Evolutionary conservation across 2,888 invertebrate species (phyloP), one percentile per base, ranked within the genome.

Genomic region (Sminthurides aquaticus): DNA sequence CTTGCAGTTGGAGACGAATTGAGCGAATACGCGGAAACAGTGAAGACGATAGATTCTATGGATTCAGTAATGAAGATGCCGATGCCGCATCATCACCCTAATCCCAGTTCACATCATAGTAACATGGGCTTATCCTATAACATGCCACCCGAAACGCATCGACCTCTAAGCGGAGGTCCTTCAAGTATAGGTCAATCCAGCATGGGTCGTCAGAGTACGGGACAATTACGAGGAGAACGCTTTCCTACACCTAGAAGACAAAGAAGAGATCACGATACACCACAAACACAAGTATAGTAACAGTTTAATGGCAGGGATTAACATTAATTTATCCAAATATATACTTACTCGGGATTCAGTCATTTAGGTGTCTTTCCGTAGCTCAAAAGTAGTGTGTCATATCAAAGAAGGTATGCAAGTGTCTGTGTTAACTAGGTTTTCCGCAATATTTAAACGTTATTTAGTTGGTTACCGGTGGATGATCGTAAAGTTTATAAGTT

Each of bases 21-120:
- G 26, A 73, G 73, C 49, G 75, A 75, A n/a, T 75, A 75, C 49
- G 75, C 75, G 18, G 75, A 72, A 55, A 72, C 75, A 22, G 71
- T 75, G 2, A 75, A 75, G 62, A 75, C 75, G 8, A 67, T 60
- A 0, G 71, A 72, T 60, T 73, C 73, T 1, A 71, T 73, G 68
- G 75, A 75, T 62, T 75, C 75, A 24, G 71, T 71, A 24, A 68
- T 71, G 1, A 73, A 73, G 54, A 57, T 69, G 49, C 69, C 70
- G 49, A 67, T 66, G 15, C 71, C 68, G 49, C 69, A 24, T 43
- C 69, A 66, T 25, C 69, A 70, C 58, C 73, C 73, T 15, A 70
- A 71, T 48, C 69, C 71, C 57, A 54, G 34, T 29, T 60, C 64
- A 34, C 60, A 64, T 43, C 59, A 64, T 57, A 64, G 64, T 64